Conservation (phyloP, 2,797 vertebrate species). For the Microctenopoma lineatum region DNA sequence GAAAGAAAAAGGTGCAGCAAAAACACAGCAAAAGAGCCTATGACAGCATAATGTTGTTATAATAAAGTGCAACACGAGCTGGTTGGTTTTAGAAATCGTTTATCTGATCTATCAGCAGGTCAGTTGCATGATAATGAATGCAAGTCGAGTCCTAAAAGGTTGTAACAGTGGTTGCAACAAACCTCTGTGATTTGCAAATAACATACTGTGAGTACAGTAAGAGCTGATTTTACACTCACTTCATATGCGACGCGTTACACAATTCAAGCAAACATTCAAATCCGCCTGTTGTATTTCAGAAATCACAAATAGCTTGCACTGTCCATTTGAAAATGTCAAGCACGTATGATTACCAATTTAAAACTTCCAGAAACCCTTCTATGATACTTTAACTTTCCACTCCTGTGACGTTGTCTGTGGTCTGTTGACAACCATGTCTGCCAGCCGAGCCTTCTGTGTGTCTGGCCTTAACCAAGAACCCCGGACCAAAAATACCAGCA, state of each 20-base stretch:
- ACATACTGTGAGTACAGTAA: no score
- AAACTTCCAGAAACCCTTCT: constrained; percentile 1
- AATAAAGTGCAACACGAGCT: no score
- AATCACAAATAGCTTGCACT: neutral
- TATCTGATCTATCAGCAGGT: neutral
- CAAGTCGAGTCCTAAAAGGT: no score
- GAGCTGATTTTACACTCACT: neutral
- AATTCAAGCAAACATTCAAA: constrained; percentile 1
- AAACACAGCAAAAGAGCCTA: neutral
- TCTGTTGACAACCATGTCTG: constrained; percentile 3
- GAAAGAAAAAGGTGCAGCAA: neutral
- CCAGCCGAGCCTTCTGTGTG: constrained; percentile 27
- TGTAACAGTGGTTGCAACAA: no score
- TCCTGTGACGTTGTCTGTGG: neutral
- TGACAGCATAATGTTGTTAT: neutral
- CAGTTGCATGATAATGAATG: neutral
- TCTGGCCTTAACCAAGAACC: constrained; percentile 68
- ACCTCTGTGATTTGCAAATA: no score
- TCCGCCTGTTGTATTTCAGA: neutral
- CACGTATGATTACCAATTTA: neutral
- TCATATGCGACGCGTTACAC: neutral
- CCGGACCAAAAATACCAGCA: constrained; percentile 76
- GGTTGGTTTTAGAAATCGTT: neutral
- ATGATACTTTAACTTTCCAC: constrained; percentile 14
- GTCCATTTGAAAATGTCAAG: neutral